Conservation (phyloP, 2,113 vertebrate species). For the Nycticryphes semicollaris region DNA sequence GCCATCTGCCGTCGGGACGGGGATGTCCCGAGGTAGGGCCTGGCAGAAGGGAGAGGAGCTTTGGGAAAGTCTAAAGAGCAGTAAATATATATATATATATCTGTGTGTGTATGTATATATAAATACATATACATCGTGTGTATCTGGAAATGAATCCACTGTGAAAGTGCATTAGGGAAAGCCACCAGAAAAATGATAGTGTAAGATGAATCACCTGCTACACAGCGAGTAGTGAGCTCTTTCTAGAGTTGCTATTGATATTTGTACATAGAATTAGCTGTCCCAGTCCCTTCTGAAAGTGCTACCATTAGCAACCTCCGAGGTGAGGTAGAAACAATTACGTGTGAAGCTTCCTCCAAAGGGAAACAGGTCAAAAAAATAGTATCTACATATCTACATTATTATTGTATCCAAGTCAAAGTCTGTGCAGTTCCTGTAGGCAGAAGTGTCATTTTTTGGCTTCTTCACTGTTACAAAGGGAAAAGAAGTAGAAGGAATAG, state of each 20-base stretch:
- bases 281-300: not conserved
- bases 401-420: not conserved
- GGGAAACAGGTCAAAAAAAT: not conserved
- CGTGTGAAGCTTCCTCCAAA: not conserved
- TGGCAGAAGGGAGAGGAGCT: no score
- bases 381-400: accelerated
- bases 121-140: accelerated
- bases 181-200: accelerated
- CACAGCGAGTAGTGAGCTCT: accelerated
- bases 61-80: accelerated
- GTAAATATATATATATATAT: no score
- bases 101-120: accelerated
- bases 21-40: not conserved
- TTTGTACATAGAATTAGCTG: not conserved
- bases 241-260: not conserved
- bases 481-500: not conserved
- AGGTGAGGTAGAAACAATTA: not conserved
- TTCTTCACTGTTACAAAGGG: not conserved
- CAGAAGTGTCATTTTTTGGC: not conserved
- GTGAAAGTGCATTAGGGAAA: not conserved
- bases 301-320: accelerated
- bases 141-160: not conserved
- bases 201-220: no score
- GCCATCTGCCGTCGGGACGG: conserved; percentile 10
- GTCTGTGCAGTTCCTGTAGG: not conserved